phyloP scores from a whole-genome alignment of 2,113 vertebrate species.

The Mus pahari region DNA sequence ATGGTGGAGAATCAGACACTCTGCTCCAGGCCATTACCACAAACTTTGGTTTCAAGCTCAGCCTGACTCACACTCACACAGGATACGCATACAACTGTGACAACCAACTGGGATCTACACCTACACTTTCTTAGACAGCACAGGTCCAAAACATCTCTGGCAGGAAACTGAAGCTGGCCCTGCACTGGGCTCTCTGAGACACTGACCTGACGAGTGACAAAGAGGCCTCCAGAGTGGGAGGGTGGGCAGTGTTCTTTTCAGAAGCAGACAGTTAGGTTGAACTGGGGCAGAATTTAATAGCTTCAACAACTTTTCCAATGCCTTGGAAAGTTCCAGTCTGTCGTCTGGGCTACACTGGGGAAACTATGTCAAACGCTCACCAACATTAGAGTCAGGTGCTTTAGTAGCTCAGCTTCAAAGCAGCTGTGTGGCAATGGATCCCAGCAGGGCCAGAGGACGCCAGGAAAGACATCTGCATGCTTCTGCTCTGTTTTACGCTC shows the following conservation, averaged over 20 bases:
- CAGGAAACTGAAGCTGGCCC: background rate
- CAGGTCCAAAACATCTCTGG: rapidly evolving
- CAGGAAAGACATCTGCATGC: rapidly evolving
- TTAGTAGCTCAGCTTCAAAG: too few relatives aligned
- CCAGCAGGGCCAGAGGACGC: background rate
- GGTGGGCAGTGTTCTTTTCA: background rate
- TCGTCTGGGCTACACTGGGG: rapidly evolving
- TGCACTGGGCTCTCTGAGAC: background rate
- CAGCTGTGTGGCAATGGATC: rapidly evolving
- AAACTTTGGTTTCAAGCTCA: background rate
- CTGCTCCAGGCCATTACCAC: background rate
- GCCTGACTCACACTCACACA: too few relatives aligned
- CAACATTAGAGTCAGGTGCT: background rate
- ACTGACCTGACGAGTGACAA: background rate
- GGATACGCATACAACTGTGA: too few relatives aligned
- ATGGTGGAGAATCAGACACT: background rate
- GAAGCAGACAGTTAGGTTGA: background rate
- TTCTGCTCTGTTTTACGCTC: background rate
- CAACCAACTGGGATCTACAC: too few relatives aligned
- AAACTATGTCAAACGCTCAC: rapidly evolving
- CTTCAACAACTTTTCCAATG: too few relatives aligned
- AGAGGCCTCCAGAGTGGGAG: too few relatives aligned
- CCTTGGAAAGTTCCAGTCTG: too few relatives aligned
- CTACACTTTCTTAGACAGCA: background rate
- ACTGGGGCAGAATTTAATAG: background rate